Evolutionary conservation across 2,888 invertebrate genomes (phyloP).

Genomic region (Crematogaster levior): DNA sequence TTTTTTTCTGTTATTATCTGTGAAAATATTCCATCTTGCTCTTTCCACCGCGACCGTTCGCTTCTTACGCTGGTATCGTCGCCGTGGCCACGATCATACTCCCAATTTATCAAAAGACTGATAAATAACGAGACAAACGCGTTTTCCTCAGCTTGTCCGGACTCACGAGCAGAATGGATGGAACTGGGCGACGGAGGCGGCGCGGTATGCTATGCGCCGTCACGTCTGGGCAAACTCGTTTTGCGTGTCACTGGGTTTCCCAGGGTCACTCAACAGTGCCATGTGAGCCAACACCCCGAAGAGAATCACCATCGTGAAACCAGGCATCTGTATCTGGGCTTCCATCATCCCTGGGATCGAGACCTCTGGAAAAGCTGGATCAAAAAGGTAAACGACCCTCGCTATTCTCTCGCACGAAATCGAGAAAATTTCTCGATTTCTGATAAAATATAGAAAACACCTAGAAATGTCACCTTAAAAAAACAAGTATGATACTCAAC

Average conservation of each 20-base stretch:
- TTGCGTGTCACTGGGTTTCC: slow-evolving; percentile 85
- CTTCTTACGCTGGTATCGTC: background rate
- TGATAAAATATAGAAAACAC: background rate
- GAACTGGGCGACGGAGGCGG: slow-evolving; percentile 81
- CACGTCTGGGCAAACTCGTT: slow-evolving; percentile 85
- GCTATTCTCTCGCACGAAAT: slow-evolving; percentile 33
- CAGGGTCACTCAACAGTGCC: slow-evolving; percentile 77
- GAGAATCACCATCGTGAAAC: slow-evolving; percentile 79
- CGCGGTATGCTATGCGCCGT: slow-evolving; percentile 83
- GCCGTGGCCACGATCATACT: background rate
- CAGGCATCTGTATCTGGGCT: slow-evolving; percentile 89
- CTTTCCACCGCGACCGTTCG: background rate
- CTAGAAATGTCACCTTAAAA: background rate
- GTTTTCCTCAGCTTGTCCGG: slow-evolving; percentile 77
- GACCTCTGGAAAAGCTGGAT: slow-evolving; percentile 90
- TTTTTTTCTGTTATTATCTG: background rate
- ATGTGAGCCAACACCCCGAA: slow-evolving; percentile 68
- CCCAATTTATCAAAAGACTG: slow-evolving; percentile 29
- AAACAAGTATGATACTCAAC: background rate
- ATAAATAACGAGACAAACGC: slow-evolving; percentile 51
- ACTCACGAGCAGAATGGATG: slow-evolving; percentile 84
- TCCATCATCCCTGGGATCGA: slow-evolving; percentile 89
- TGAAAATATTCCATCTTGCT: background rate
- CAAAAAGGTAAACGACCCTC: slow-evolving; percentile 86
- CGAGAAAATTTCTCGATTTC: slow-evolving; percentile 5